These are phyloP conservation scores for Solenopsis invicta DNA, from an alignment of 1,140 invertebrate genomes.

Conservation along the genomic window DNA sequence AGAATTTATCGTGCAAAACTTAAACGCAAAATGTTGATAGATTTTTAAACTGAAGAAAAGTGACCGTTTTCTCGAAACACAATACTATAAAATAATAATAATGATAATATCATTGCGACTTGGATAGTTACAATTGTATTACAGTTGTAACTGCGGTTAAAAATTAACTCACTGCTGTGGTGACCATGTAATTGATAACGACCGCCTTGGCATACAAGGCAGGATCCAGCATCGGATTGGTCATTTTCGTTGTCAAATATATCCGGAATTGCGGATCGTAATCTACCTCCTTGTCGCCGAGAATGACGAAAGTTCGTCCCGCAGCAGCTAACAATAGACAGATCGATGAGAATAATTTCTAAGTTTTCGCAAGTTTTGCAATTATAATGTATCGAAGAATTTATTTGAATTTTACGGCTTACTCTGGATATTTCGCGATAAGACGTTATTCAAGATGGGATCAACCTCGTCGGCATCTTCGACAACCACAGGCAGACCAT, in stretches of 20 bases:
- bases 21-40: neutral
- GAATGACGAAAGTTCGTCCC: slow-evolving; percentile 92
- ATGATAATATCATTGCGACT: neutral
- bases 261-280: slow-evolving; percentile 95
- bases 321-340: slow-evolving; percentile 86
- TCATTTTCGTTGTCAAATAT: slow-evolving; percentile 95
- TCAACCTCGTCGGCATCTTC: slow-evolving; percentile 97
- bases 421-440: slow-evolving; percentile 96
- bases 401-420: slow-evolving; percentile 58
- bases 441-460: slow-evolving; percentile 95
- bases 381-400: neutral
- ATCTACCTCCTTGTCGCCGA: slow-evolving; percentile 96
- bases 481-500: slow-evolving; percentile 94
- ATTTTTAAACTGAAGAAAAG: slow-evolving; percentile 8
- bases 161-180: slow-evolving; percentile 88
- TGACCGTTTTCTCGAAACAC: neutral
- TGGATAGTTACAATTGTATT: neutral
- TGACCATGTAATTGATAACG: slow-evolving; percentile 97
- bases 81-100: neutral
- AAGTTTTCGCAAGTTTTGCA: neutral
- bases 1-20: slow-evolving; percentile 10
- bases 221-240: slow-evolving; percentile 95
- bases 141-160: too few species aligned
- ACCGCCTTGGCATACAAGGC: slow-evolving; percentile 94
- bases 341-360: neutral